phyloP scores from a whole-genome alignment of 2,113 vertebrate species.

The Herpetotheres cachinnans region DNA sequence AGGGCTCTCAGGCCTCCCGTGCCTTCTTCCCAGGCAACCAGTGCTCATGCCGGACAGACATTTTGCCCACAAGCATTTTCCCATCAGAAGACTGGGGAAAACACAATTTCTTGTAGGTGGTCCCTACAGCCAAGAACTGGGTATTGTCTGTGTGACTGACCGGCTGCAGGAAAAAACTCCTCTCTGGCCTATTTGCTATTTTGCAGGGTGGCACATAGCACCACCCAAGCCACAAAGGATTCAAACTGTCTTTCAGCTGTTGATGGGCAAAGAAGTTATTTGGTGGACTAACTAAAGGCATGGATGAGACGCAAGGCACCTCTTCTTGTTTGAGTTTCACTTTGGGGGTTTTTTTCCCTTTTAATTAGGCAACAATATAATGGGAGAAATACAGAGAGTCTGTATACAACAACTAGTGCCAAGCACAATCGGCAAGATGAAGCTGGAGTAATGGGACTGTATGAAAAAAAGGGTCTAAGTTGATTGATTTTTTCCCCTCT shows the following conservation, averaged over 20 bases:
- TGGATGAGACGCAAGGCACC: background rate
- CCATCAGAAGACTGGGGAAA: background rate
- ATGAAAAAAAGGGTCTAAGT: background rate
- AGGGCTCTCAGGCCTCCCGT: background rate
- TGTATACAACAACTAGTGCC: background rate
- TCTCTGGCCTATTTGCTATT: background rate
- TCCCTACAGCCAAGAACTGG: background rate
- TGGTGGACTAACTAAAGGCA: background rate
- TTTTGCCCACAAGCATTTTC: background rate
- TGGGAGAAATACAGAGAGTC: background rate
- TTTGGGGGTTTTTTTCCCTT: background rate
- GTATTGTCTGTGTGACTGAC: background rate
- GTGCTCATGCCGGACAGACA: accelerated
- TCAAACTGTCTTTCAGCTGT: background rate
- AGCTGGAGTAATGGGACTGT: background rate
- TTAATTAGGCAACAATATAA: background rate
- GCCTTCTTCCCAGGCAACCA: background rate
- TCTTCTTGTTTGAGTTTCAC: background rate
- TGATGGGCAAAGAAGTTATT: background rate
- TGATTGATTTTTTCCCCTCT: background rate
- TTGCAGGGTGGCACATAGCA: background rate
- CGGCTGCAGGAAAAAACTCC: background rate
- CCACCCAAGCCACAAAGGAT: background rate
- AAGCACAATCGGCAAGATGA: background rate
- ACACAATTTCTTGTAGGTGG: background rate